Conservation (phyloP, 2,888 invertebrate genomes). For the Ectropis crepuscularia region DNA sequence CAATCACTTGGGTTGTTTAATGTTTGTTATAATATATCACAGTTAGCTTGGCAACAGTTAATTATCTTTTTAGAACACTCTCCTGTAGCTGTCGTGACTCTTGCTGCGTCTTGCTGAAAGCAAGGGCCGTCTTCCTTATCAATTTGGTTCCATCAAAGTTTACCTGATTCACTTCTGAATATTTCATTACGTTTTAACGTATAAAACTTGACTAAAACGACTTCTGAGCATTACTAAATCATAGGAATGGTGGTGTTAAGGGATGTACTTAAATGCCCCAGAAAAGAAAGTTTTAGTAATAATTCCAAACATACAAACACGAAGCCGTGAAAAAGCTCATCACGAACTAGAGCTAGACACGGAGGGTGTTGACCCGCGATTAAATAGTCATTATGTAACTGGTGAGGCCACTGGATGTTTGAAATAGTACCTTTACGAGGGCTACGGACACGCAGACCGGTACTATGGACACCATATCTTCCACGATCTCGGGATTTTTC, state of each 20-base stretch:
- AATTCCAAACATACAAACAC: conserved; percentile 30
- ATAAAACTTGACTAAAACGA: too few species aligned
- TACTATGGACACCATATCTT: conserved; percentile 4
- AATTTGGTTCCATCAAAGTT: too few species aligned
- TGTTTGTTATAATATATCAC: background rate
- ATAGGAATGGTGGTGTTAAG: background rate
- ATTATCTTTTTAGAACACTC: too few species aligned
- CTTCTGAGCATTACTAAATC: too few species aligned
- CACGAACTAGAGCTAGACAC: conserved; percentile 41
- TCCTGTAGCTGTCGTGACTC: too few species aligned
- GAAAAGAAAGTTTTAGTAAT: background rate
- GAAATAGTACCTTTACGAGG: conserved; percentile 49
- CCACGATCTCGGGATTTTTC: too few species aligned
- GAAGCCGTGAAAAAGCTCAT: conserved; percentile 38
- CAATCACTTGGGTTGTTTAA: background rate
- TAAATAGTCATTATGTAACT: conserved; percentile 67
- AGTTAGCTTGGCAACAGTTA: background rate
- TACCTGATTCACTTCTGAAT: too few species aligned
- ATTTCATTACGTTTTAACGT: too few species aligned
- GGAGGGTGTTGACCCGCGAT: conserved; percentile 69
- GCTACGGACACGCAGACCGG: conserved; percentile 21
- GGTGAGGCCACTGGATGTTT: conserved; percentile 52
- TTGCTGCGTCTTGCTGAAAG: too few species aligned
- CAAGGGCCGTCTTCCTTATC: too few species aligned
- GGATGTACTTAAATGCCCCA: background rate